Evolutionary conservation across 2,888 invertebrate species (phyloP), one percentile per base, ranked within the genome.

Genomic region (Metallyticus violacea): DNA sequence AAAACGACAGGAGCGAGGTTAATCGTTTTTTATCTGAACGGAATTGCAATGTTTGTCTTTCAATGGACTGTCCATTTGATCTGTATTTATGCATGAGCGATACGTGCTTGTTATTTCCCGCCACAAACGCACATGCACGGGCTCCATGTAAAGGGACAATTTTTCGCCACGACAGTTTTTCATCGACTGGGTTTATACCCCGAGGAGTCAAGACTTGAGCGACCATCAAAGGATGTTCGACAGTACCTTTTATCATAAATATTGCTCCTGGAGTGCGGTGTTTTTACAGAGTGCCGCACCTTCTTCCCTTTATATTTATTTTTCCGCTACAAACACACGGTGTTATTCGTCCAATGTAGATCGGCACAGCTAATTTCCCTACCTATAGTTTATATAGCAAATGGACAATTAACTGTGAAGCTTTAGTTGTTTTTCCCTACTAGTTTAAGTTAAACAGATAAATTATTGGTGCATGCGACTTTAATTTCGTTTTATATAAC

Each of bases 31-130:
- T 30, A 27, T 83, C 77, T 82, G 15, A 83, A 83, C 83, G n/a
- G 77, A 77, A 83, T 62, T 77, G 28, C 77, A 77, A 83, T 83
- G 83, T 83, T 83, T 83, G 77, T 83, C n/a, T 83, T 83, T 83
- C 22, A 27, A 28, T 77, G 77, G 29, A 28, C 77, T 27, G 28
- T 77, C 77, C 77, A 28, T 83, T 83, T 77, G 77, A 83, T 83
- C 83, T n/a, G 77, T 28, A 77, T 77, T 83, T 77, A 77, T 77
- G 83, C 77, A 77, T 77, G 83, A 83, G 77, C 7, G 83, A 83
- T 83, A 62, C 40, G 9, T 62, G 40, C 15, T 62, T 62, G 40
- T 62, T 62, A 62, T 62, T 62, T 62, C 40, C 40, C 40, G 40
- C 40, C 40, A 62, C 40, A 62, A n/a, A n/a, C n/a, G n/a, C n/a